Evolutionary conservation across 2,113 vertebrate genomes (phyloP).

Genomic region (Melanerpes formicivorus): DNA sequence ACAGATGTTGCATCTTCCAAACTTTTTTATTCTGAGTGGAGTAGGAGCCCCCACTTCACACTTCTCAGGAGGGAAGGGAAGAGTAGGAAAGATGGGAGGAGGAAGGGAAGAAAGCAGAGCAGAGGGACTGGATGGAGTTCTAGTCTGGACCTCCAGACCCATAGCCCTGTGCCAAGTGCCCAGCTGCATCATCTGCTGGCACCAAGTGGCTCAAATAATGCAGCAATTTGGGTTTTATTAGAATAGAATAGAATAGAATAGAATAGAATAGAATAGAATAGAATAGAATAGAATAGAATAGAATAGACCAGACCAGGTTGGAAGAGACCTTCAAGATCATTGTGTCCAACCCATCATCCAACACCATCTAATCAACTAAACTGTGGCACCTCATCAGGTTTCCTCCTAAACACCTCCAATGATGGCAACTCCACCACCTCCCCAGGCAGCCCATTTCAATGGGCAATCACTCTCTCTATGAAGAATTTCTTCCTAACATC

Average conservation of each 20-base stretch:
- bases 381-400: too few species aligned
- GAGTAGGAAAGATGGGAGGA: neutral
- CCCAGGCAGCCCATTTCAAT: too few species aligned
- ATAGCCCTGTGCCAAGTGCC: neutral
- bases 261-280: too few species aligned
- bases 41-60: neutral
- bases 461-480: too few species aligned
- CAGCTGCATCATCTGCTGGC: neutral
- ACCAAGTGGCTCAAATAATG: rapidly evolving
- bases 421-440: too few species aligned
- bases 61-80: neutral
- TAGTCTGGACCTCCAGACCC: neutral
- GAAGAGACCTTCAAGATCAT: too few species aligned
- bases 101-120: neutral
- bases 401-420: too few species aligned
- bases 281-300: too few species aligned
- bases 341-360: too few species aligned
- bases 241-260: neutral
- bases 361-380: too few species aligned
- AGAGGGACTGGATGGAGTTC: neutral
- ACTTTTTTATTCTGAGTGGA: neutral
- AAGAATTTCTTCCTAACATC: too few species aligned
- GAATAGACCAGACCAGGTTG: too few species aligned
- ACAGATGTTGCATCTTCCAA: neutral
- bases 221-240: neutral